phyloP scores from a whole-genome alignment of 2,888 invertebrate genomes.

The Agrenia bidenticulata region DNA sequence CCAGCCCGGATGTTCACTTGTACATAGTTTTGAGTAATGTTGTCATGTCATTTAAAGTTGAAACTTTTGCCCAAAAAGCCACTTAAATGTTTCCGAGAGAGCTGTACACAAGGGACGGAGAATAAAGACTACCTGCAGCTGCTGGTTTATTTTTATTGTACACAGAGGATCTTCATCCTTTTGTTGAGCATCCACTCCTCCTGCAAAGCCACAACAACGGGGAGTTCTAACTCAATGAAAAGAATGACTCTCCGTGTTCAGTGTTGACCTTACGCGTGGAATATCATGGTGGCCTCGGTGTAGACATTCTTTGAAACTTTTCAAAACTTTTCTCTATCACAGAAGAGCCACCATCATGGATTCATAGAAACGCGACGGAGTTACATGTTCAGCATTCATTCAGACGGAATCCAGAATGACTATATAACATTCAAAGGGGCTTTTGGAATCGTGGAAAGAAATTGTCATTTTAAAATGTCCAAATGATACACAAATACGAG shows the following conservation, averaged over 20 bases:
- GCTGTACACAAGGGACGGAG: conserved; percentile 1
- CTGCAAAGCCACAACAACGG: conserved; percentile 14
- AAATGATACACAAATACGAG: too few species aligned
- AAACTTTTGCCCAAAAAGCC: conserved; percentile 11
- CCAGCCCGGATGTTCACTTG: conserved; percentile 15
- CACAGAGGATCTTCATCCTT: conserved; percentile 14
- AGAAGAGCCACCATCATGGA: too few species aligned
- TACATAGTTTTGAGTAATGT: background rate
- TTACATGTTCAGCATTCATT: too few species aligned
- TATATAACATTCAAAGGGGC: too few species aligned
- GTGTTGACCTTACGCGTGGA: conserved; percentile 11
- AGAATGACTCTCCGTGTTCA: conserved; percentile 1
- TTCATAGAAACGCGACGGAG: too few species aligned
- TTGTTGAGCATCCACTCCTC: conserved; percentile 10
- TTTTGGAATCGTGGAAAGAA: too few species aligned
- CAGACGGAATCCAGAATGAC: too few species aligned
- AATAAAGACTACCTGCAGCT: conserved; percentile 24
- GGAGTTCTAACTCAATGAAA: background rate
- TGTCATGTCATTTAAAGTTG: conserved; percentile 19
- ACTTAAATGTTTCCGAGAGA: too few species aligned
- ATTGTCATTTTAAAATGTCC: too few species aligned
- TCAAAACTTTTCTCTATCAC: too few species aligned
- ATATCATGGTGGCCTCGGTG: conserved; percentile 6
- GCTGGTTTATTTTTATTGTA: conserved; percentile 24
- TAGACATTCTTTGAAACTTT: background rate